phyloP scores from a whole-genome alignment of 2,888 invertebrate species.

The Ceratothoa steindachneri region DNA sequence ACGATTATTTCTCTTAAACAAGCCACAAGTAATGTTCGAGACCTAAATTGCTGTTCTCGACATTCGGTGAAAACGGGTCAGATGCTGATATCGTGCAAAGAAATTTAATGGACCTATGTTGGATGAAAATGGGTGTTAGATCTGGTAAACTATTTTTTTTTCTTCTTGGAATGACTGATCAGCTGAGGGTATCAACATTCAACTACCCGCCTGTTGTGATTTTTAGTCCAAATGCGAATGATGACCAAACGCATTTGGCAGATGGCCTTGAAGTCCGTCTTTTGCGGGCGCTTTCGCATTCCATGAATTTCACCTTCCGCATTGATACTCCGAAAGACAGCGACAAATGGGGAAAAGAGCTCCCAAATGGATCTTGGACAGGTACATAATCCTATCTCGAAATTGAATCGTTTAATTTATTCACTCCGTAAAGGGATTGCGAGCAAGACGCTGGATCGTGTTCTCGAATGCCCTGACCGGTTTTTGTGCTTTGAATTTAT shows the following conservation, averaged over 20 bases:
- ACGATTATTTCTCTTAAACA: too few species aligned
- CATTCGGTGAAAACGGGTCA: too few species aligned
- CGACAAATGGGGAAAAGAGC: conserved; percentile 31
- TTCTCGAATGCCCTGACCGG: too few species aligned
- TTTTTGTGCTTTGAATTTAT: too few species aligned
- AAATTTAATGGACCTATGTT: too few species aligned
- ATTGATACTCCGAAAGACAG: conserved; percentile 34
- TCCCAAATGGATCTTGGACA: conserved; percentile 29
- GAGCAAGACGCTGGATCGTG: neutral
- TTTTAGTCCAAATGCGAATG: conserved; percentile 7
- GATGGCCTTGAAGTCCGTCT: conserved; percentile 33
- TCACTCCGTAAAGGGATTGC: neutral
- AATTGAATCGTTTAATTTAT: too few species aligned
- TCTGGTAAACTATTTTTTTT: too few species aligned
- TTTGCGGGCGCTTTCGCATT: conserved; percentile 17
- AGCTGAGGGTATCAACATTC: conserved; percentile 34
- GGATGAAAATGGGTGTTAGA: too few species aligned
- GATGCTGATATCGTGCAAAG: too few species aligned
- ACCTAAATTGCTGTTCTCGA: too few species aligned
- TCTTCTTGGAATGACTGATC: too few species aligned
- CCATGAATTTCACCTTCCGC: conserved; percentile 27
- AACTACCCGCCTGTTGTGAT: conserved; percentile 29
- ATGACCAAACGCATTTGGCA: neutral
- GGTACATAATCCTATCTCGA: conserved; percentile 15
- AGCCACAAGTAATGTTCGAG: too few species aligned